Base-by-base conservation (phyloP, 1,140 invertebrate species). In the Papilio polytes region DNA sequence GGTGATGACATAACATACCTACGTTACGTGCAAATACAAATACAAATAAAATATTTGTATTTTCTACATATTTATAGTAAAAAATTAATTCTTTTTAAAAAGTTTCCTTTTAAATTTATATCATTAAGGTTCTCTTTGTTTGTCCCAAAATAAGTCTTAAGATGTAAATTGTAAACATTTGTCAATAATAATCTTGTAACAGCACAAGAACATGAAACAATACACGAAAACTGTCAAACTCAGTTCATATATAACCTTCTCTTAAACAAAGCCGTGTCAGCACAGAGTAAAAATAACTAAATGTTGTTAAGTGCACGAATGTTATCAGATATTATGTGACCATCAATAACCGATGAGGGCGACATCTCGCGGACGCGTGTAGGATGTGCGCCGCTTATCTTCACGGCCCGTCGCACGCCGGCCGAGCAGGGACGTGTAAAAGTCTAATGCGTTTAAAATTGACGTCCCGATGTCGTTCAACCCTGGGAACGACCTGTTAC, bases 381-480 rank as follows among this genome's bases (percentile, higher is more conserved):
- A 80, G 79, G 22, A 56, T 78, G 81, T 78, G 26, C 80, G 53
- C 26, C n/a, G 51, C 79, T 83, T 83, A 83, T 83, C 82, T 83
- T 83, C 74, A 83, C 74, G 82, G 7, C 74, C 20, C 66, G 46
- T 80, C 77, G 79, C 31, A 41, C 31, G 66, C 79, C 18, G 74
- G 82, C 77, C 48, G 48, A 44, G 46, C 74, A 44, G 66, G 74
- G 73, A 83, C 80, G 78, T 78, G 76, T 78, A 78, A 78, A 82
- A 80, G 81, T 81, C 85, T 87, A 87, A 89, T 88, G 87, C 87
- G 84, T 56, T 78, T 78, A 78, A 78, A 56, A 78, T 78, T 78
- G 76, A 78, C 76, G 76, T 26, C 76, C 76, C 36, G 18, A 59
- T 31, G 48, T 56, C 76, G 76, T 78, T 78, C 26, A 78, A 51